Percentiles rank a stretch among this genome's conserved stretches.
Evolutionary conservation across 2,113 vertebrate genomes (phyloP).

Genomic region (Sylvia atricapilla): DNA sequence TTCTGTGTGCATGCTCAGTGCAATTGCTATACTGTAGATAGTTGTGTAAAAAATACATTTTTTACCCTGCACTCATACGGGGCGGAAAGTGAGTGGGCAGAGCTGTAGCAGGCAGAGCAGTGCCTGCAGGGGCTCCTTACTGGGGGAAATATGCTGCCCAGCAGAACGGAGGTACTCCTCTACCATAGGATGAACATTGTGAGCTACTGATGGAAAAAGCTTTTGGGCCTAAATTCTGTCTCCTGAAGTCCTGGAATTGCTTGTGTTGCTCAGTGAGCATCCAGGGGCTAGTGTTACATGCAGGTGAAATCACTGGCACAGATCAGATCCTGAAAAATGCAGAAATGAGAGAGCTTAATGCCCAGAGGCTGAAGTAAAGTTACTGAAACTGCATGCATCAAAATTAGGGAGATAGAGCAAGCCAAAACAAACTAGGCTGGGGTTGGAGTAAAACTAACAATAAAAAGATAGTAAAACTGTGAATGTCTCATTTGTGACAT

Average conservation of each 20-base stretch:
- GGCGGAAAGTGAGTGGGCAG: background rate
- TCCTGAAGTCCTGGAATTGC: background rate
- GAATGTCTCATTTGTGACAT: background rate
- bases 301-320: background rate
- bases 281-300: fast-evolving
- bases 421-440: slow-evolving; percentile 3
- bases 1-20: background rate
- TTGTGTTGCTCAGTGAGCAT: background rate
- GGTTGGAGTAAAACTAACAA: background rate
- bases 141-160: background rate
- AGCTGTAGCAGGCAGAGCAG: fast-evolving
- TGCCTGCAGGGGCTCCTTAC: background rate
- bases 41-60: background rate
- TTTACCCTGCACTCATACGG: fast-evolving
- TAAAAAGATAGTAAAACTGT: background rate
- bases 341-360: background rate
- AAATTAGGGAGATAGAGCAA: background rate
- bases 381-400: background rate
- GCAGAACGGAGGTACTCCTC: background rate
- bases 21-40: background rate
- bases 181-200: fast-evolving
- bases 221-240: background rate
- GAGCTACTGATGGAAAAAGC: background rate
- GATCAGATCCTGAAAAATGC: background rate
- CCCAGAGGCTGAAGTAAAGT: background rate